Evolutionary conservation across 64 coral and sea anemone genomes (phyloP).

Genomic region (Stichodactyla mertensii): DNA sequence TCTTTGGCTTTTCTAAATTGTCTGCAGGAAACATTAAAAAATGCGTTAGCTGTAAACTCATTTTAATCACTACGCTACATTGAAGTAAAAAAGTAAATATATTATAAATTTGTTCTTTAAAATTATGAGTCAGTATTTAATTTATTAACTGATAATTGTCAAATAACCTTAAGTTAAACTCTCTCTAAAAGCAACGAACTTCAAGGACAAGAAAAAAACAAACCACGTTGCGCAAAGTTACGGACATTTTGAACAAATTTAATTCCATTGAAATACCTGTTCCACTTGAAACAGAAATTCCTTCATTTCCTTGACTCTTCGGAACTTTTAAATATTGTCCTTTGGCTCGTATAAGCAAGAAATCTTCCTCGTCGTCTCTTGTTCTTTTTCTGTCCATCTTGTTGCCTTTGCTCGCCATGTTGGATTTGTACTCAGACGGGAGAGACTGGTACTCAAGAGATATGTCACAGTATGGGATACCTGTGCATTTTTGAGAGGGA

Average conservation of each 20-base stretch:
- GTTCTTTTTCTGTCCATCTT: slow-evolving; percentile 14
- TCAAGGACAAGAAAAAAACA: not conserved
- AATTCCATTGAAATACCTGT: not conserved
- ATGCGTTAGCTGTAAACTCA: not conserved
- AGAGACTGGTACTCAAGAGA: not conserved
- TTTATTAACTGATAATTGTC: no score
- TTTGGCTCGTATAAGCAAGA: slow-evolving; percentile 50
- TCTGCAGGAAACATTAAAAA: not conserved
- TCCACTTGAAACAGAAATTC: not conserved
- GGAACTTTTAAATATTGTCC: slow-evolving; percentile 37
- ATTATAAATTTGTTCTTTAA: no score
- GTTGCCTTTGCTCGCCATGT: slow-evolving; percentile 21
- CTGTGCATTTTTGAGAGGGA: not conserved
- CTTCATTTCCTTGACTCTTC: not conserved
- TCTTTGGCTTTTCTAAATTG: slow-evolving; percentile 9
- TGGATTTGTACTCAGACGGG: not conserved
- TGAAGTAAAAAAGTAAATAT: no score
- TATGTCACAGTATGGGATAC: not conserved
- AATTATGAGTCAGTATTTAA: no score
- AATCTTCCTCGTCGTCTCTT: slow-evolving; percentile 20
- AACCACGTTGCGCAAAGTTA: not conserved
- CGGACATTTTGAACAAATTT: not conserved
- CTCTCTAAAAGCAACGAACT: no score
- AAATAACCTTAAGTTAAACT: no score
- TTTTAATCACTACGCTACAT: no score